Conservation (phyloP, 1,140 invertebrate species). For the Cyclargus thomasi region DNA sequence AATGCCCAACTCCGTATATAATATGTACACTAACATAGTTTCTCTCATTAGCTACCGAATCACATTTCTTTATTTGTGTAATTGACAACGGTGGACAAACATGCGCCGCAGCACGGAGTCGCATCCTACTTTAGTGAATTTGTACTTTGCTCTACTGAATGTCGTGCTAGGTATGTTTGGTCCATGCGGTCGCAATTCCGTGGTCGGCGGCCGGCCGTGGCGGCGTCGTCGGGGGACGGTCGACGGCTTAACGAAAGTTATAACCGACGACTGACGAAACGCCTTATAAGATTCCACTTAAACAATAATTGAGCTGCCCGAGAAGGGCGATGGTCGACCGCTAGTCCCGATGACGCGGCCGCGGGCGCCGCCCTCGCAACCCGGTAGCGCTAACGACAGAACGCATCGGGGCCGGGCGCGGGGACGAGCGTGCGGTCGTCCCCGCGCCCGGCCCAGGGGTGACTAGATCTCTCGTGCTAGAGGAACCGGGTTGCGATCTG, state of each 20-base stretch:
- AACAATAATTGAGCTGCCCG: constrained; percentile 18
- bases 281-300: neutral
- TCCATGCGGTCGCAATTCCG: constrained; percentile 61
- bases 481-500: constrained; percentile 45
- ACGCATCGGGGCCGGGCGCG: constrained; percentile 36
- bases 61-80: constrained; percentile 74
- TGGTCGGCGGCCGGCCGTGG: constrained; percentile 24
- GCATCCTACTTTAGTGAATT: constrained; percentile 69
- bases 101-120: constrained; percentile 65
- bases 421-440: constrained; percentile 21
- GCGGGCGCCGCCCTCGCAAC: constrained; percentile 28
- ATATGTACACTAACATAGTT: constrained; percentile 73
- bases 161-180: constrained; percentile 70
- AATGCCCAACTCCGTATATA: constrained; percentile 73
- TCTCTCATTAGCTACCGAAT: constrained; percentile 75
- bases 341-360: constrained; percentile 35
- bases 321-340: constrained; percentile 26
- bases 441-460: constrained; percentile 27
- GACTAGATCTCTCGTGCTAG: constrained; percentile 47
- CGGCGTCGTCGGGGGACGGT: constrained; percentile 23
- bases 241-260: neutral
- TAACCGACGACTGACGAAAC: neutral
- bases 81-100: constrained; percentile 74
- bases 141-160: constrained; percentile 70
- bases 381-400: constrained; percentile 53